Evolutionary conservation across 30 jellyfish, hydroid and myxozoan genomes (phyloP).

Genomic region (Catostylus mosaicus): DNA sequence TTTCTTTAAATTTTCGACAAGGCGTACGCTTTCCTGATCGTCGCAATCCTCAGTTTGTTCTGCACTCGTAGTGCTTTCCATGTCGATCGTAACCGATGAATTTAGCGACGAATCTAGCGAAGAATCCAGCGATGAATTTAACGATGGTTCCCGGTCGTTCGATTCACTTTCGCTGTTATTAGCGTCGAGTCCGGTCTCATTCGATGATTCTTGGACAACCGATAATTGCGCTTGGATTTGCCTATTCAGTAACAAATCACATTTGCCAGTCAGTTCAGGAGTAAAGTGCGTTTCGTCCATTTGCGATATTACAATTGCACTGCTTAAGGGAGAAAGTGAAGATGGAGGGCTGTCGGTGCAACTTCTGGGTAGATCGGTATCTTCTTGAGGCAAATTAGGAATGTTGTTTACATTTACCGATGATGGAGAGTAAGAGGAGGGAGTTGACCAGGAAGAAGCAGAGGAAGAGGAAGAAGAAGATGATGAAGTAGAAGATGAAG

Average conservation of each 20-base stretch:
- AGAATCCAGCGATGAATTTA: not conserved
- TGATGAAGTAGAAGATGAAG: not conserved
- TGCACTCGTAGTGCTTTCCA: not conserved
- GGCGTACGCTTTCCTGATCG: not conserved
- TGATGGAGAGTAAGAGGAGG: not conserved
- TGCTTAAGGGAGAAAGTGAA: not conserved
- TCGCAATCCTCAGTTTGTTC: not conserved
- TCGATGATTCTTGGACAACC: constrained; percentile 12
- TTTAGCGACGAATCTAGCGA: not conserved
- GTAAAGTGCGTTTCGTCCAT: not conserved
- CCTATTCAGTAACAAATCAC: not conserved
- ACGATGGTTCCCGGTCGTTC: not conserved
- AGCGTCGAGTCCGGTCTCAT: not conserved
- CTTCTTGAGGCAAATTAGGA: not conserved
- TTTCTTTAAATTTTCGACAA: not conserved
- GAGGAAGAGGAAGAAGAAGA: not conserved
- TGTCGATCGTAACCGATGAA: constrained; percentile 10
- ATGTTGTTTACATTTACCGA: not conserved
- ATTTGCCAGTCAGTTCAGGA: not conserved
- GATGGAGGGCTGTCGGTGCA: constrained; percentile 6
- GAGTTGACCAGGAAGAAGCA: not conserved
- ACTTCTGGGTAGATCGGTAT: not conserved
- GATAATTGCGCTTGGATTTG: not conserved
- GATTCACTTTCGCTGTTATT: not conserved
- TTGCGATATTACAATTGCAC: not conserved